Conservation (phyloP, 2,888 invertebrate genomes). For the Piscicola geometra region DNA sequence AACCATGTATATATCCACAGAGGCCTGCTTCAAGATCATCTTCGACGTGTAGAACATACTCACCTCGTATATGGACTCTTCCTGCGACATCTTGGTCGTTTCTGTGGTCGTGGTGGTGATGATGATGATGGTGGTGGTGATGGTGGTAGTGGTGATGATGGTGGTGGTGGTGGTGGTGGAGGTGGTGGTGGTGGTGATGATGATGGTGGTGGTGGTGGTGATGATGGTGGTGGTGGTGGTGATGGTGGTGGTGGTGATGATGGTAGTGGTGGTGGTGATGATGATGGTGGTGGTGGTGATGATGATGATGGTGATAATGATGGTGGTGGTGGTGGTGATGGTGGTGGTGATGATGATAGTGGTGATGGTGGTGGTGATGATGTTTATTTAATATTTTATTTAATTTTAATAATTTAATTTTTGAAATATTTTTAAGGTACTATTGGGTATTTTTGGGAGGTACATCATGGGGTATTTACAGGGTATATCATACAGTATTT, state of each 20-base stretch:
- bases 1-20: not conserved
- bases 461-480: too few species aligned
- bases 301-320: not conserved
- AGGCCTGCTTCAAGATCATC: not conserved
- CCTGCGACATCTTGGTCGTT: not conserved
- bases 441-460: too few species aligned
- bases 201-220: conserved; percentile 31
- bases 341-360: not conserved
- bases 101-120: not conserved
- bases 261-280: not conserved
- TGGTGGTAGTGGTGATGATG: conserved; percentile 60
- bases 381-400: too few species aligned
- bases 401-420: not conserved
- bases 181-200: conserved; percentile 28
- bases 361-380: not conserved
- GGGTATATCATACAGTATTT: too few species aligned
- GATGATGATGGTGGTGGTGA: not conserved
- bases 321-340: not conserved
- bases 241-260: not conserved
- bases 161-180: conserved; percentile 43
- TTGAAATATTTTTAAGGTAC: not conserved
- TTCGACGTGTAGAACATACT: not conserved
- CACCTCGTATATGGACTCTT: not conserved
- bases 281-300: too few species aligned
- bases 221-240: conserved; percentile 33